A percentile compares a stretch with the other conserved stretches of the same genome.
phyloP scores from a whole-genome alignment of 2,113 vertebrate genomes.

The Petaurus breviceps region DNA sequence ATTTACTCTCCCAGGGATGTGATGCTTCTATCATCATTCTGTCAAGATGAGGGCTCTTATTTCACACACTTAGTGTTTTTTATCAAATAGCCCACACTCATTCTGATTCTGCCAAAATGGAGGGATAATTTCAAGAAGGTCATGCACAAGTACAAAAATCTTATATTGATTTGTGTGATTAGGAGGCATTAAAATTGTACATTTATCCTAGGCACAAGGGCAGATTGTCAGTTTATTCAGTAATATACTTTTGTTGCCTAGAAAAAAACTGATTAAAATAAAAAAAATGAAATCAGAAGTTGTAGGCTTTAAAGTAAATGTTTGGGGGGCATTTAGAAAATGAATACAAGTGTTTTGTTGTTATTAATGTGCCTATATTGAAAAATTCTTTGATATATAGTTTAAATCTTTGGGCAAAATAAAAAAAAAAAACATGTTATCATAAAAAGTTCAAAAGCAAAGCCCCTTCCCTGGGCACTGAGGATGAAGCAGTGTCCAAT shows the following conservation, averaged over 20 bases:
- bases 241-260: constrained; percentile 79
- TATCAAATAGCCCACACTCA: constrained; percentile 97
- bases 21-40: constrained; percentile 99
- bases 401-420: neutral
- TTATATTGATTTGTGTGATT: constrained; percentile 94
- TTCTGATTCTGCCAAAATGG: constrained; percentile 96
- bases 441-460: constrained; percentile 11
- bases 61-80: constrained; percentile 99
- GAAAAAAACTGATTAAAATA: constrained; percentile 70
- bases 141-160: constrained; percentile 92
- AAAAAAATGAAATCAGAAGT: constrained; percentile 44
- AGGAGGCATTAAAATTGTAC: constrained; percentile 90
- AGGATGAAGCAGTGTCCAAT: constrained; percentile 31
- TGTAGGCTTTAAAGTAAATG: constrained; percentile 49
- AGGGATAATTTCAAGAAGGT: constrained; percentile 98
- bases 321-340: constrained; percentile 68
- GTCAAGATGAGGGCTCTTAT: constrained; percentile 99
- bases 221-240: constrained; percentile 85
- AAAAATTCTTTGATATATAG: constrained; percentile 49
- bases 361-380: constrained; percentile 60
- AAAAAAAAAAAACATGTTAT: constrained; percentile 1
- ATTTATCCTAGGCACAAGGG: constrained; percentile 82
- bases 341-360: constrained; percentile 57
- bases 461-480: neutral
- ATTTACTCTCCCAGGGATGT: constrained; percentile 99